Evolutionary conservation across 2,113 vertebrate species (phyloP).

Genomic region (Arizona elegans): DNA sequence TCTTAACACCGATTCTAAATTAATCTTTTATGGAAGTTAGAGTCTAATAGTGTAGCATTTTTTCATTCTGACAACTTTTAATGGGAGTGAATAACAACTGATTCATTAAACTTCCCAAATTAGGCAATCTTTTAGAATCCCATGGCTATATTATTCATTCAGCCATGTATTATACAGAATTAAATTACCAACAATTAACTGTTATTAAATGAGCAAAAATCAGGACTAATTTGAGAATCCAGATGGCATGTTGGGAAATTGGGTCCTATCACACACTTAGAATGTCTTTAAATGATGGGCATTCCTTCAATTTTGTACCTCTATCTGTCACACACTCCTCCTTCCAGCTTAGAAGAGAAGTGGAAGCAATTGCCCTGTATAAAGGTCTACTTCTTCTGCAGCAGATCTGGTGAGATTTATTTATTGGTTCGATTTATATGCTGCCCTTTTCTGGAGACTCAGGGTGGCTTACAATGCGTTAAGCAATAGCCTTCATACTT

Average conservation of each 20-base stretch:
- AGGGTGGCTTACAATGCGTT: too few relatives aligned
- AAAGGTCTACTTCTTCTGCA: background rate
- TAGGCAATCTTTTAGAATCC: background rate
- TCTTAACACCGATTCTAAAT: background rate
- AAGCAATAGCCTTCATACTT: too few relatives aligned
- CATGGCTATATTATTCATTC: background rate
- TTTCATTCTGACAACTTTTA: background rate
- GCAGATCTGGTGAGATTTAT: background rate
- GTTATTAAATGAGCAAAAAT: background rate
- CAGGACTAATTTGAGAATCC: background rate
- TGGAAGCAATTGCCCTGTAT: background rate
- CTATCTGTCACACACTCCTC: background rate
- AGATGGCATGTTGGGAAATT: background rate
- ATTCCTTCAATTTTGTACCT: background rate
- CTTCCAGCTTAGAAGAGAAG: background rate
- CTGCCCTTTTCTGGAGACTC: too few relatives aligned
- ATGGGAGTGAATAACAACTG: background rate
- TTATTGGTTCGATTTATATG: too few relatives aligned
- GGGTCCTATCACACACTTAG: background rate
- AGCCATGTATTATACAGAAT: background rate
- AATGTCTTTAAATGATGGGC: background rate
- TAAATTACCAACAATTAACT: background rate
- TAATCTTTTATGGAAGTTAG: background rate
- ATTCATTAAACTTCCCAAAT: conserved; percentile 2
- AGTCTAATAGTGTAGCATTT: background rate